Conservation (phyloP, 2,888 invertebrate species). For the Hyppa rectilinea region DNA sequence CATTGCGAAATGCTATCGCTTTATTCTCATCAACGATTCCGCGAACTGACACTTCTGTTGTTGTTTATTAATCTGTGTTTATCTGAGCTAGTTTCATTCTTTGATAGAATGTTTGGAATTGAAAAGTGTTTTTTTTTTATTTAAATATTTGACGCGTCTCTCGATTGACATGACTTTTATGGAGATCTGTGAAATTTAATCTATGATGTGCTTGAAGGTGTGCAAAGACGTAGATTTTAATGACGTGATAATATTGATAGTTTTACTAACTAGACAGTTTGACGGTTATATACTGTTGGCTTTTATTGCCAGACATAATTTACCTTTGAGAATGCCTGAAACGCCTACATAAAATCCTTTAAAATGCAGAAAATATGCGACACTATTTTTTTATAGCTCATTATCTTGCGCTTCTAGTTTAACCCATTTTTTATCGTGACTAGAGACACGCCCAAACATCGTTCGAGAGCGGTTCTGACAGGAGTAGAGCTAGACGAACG, state of each 20-base stretch:
- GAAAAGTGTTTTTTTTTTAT: constrained; percentile 71
- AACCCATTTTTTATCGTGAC: constrained; percentile 60
- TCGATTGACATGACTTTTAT: constrained; percentile 60
- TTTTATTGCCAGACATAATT: constrained; percentile 65
- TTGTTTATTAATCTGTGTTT: constrained; percentile 88
- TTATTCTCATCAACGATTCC: constrained; percentile 84
- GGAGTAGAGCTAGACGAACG: constrained; percentile 17
- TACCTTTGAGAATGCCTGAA: constrained; percentile 46
- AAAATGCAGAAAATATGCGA: constrained; percentile 57
- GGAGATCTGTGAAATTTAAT: constrained; percentile 52
- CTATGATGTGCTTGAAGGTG: constrained; percentile 25
- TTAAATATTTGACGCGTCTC: constrained; percentile 61
- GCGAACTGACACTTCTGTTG: constrained; percentile 88
- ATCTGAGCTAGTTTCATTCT: constrained; percentile 79
- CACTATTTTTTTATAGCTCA: constrained; percentile 54
- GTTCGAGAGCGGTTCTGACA: constrained; percentile 41
- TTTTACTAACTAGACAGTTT: constrained; percentile 60
- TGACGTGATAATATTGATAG: constrained; percentile 59
- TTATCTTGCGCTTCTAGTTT: constrained; percentile 35
- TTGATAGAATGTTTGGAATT: constrained; percentile 73
- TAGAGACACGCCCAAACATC: constrained; percentile 58
- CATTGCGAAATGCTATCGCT: constrained; percentile 87
- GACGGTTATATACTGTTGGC: constrained; percentile 57
- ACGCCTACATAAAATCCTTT: constrained; percentile 60
- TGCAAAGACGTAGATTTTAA: constrained; percentile 51